Base-by-base conservation (phyloP, 1,140 invertebrate species). In the Polypedilum pembai region DNA sequence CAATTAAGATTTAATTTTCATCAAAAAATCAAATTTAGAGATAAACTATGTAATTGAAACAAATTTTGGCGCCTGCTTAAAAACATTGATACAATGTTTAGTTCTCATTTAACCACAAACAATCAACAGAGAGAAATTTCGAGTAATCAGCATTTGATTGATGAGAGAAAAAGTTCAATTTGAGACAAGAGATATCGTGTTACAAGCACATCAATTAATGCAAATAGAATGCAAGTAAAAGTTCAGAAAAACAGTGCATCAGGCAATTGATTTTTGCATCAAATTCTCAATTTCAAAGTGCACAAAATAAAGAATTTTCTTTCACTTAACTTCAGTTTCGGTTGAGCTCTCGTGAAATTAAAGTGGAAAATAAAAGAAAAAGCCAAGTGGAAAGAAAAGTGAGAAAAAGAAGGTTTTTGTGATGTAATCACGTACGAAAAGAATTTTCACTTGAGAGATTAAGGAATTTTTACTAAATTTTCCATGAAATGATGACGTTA, bases 281-380 rank as follows among this genome's bases (percentile, higher is more conserved):
- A 33, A 33, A 33, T 33, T 3, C 24, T 33, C 24, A 56, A 56
- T 56, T 56, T 56, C 12, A n/a, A 56, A 56, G 12, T 56, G 45
- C 45, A 69, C 65, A 69, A 69, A 69, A 69, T 18, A 10, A 18
- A 20, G 20, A 69, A 18, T 69, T 7, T 69, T 21, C 18, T 8
- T 18, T 18, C 8, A 8, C 65, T 69, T 18, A 20, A 21, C 65
- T 20, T 69, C 65, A 69, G 65, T 69, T 69, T 69, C 65, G 65
- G 65, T 69, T 69, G 65, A 69, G 65, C 65, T 69, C n/a, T 69
- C 65, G 65, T 69, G 65, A 7, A 69, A 69, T 69, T 21, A 69
- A 69, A 69, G 65, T 69, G 65, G 17, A 69, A 69, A 69, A 69
- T 18, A 69, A 69, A 20, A 69, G 20, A 7, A 69, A 69, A 69